Percentiles rank a stretch among this genome's conserved stretches.
Evolutionary conservation across 2,113 vertebrate species (phyloP).

Genomic region (Phylloscopus whistleri): DNA sequence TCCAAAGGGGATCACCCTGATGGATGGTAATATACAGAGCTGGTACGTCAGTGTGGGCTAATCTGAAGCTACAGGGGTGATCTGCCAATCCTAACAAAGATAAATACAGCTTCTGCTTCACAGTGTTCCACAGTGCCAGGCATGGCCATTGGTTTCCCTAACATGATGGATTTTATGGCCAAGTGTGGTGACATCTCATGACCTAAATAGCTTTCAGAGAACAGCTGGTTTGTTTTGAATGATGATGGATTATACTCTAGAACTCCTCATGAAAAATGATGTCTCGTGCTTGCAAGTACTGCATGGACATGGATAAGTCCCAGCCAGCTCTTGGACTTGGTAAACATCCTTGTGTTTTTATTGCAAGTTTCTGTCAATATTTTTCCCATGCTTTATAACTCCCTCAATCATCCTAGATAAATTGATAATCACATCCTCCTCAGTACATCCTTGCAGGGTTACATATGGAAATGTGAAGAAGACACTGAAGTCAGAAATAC

Average conservation of each 20-base stretch:
- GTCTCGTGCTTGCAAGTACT: slow-evolving; percentile 44
- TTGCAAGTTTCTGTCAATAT: neutral
- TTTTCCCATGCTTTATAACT: neutral
- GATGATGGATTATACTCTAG: slow-evolving; percentile 63
- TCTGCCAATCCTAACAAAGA: slow-evolving; percentile 71
- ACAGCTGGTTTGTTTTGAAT: slow-evolving; percentile 60
- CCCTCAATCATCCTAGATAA: neutral
- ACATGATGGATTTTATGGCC: slow-evolving; percentile 73
- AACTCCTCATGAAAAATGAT: slow-evolving; percentile 57
- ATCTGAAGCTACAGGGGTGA: slow-evolving; percentile 40
- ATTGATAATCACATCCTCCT: neutral
- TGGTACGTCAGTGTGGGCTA: neutral
- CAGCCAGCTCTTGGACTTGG: neutral
- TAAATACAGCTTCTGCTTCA: slow-evolving; percentile 50
- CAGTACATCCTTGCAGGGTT: neutral
- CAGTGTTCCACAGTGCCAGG: slow-evolving; percentile 44
- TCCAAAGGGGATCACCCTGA: slow-evolving; percentile 46
- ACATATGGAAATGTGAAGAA: neutral
- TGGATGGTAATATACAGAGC: slow-evolving; percentile 37
- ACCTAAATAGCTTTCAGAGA: slow-evolving; percentile 60
- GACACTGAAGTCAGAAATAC: neutral
- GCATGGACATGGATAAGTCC: neutral
- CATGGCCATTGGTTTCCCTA: slow-evolving; percentile 47
- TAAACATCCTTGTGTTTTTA: neutral
- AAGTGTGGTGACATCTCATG: slow-evolving; percentile 65